Percentiles rank a stretch among this genome's conserved stretches.
Evolutionary conservation across 2,113 vertebrate genomes (phyloP).

Genomic region (Hippocampus abdominalis): DNA sequence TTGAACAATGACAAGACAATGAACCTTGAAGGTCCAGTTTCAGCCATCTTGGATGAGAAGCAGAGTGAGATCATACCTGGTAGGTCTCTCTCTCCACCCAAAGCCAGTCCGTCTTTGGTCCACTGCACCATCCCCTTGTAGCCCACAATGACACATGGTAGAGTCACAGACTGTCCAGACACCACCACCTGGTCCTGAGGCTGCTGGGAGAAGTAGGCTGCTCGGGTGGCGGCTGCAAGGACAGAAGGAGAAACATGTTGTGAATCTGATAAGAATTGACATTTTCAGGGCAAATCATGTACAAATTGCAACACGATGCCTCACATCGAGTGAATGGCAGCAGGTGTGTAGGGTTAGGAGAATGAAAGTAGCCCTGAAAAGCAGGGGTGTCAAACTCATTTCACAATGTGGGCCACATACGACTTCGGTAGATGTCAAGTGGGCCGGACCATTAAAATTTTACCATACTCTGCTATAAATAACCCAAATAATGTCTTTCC

Average conservation of each 20-base stretch:
- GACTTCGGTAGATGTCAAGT: too few species aligned
- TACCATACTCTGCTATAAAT: too few species aligned
- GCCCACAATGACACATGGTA: slow-evolving; percentile 82
- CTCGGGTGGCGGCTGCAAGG: slow-evolving; percentile 63
- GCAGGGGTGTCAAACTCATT: too few species aligned
- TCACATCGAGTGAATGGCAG: slow-evolving; percentile 15
- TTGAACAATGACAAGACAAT: too few species aligned
- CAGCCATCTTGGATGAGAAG: not conserved
- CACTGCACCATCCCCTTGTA: slow-evolving; percentile 90
- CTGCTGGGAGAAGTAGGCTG: slow-evolving; percentile 85
- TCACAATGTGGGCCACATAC: too few species aligned
- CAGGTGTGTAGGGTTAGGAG: slow-evolving; percentile 17
- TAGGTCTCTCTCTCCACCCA: slow-evolving; percentile 85
- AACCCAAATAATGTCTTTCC: too few species aligned
- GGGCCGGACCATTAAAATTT: too few species aligned
- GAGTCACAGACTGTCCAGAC: slow-evolving; percentile 78
- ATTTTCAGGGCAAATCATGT: slow-evolving; percentile 17
- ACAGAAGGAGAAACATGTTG: not conserved
- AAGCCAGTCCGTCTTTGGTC: slow-evolving; percentile 89
- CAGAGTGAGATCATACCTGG: slow-evolving; percentile 71
- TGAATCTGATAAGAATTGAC: slow-evolving; percentile 22
- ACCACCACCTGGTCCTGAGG: slow-evolving; percentile 84
- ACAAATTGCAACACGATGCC: not conserved
- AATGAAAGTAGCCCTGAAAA: slow-evolving; percentile 25
- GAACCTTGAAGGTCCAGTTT: not conserved